These are phyloP conservation scores for Bubo blakistoni DNA, from an alignment of 2,113 vertebrate genomes.

Conservation along the genomic window DNA sequence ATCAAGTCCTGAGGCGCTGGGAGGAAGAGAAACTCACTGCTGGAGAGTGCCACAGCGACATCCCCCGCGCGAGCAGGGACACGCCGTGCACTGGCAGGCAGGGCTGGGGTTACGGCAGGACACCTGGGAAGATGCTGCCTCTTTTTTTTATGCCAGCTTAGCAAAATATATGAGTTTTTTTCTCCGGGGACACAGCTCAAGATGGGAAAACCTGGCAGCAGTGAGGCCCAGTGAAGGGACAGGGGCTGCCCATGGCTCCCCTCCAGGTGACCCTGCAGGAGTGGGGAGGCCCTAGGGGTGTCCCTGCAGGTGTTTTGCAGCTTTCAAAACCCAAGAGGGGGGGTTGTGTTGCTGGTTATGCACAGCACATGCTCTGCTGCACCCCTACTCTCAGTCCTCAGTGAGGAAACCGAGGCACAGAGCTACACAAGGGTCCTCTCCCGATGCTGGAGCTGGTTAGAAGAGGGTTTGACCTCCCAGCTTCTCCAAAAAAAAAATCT, in stretches of 20 bases:
- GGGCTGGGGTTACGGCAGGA: background rate
- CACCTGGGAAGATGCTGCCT: accelerated
- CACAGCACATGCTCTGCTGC: background rate
- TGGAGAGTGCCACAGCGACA: conserved; percentile 21
- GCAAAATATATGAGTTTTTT: background rate
- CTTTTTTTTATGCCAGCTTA: background rate
- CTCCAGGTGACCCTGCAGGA: accelerated
- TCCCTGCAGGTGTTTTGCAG: background rate
- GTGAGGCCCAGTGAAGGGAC: background rate
- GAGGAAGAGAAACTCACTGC: background rate
- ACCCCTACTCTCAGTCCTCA: background rate
- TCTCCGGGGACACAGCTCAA: background rate
- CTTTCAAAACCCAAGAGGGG: background rate
- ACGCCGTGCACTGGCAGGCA: background rate
- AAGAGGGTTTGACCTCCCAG: background rate
- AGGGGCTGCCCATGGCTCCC: background rate
- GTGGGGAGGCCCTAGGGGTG: background rate
- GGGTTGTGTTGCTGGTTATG: background rate
- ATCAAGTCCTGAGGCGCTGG: background rate
- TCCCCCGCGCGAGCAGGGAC: background rate
- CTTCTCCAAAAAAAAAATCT: background rate
- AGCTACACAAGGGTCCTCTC: accelerated
- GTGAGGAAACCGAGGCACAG: background rate
- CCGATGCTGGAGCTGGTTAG: accelerated
- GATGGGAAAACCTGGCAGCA: background rate